These are phyloP conservation scores for Camponotus floridanus DNA, from an alignment of 1,140 invertebrate species.

Conservation along the genomic window DNA sequence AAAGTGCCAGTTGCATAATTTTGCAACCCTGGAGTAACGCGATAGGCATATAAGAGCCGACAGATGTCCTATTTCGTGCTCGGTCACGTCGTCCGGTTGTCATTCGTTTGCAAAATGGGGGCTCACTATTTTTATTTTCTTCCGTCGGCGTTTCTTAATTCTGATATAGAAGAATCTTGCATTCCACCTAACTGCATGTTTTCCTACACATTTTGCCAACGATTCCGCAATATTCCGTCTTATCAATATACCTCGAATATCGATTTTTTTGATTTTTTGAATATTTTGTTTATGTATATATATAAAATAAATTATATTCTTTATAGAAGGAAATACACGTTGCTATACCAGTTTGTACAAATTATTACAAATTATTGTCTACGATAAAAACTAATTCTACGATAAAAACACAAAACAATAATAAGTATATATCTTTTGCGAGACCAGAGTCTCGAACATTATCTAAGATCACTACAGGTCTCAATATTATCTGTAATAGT, in stretches of 20 bases:
- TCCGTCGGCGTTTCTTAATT: constrained; percentile 43
- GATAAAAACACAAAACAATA: neutral
- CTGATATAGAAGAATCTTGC: neutral
- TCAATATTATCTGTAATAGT: constrained; percentile 64
- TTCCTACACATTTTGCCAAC: neutral
- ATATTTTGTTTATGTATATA: neutral
- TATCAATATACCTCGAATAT: neutral
- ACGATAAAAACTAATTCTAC: no score
- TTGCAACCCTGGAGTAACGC: constrained; percentile 52
- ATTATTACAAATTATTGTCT: constrained; percentile 8
- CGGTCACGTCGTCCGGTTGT: constrained; percentile 55
- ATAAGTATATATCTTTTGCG: neutral
- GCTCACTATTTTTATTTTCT: constrained; percentile 50
- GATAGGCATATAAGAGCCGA: constrained; percentile 56
- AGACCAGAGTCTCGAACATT: neutral
- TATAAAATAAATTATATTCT: neutral
- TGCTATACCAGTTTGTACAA: neutral
- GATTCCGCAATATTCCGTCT: neutral
- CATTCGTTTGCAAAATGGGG: constrained; percentile 51
- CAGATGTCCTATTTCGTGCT: constrained; percentile 61
- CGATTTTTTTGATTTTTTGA: neutral
- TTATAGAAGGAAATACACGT: neutral
- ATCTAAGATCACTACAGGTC: constrained; percentile 36
- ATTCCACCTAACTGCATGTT: neutral
- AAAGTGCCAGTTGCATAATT: constrained; percentile 67